Base-by-base conservation (phyloP, 2,797 vertebrate genomes). In the Cirrhinus mrigala region DNA sequence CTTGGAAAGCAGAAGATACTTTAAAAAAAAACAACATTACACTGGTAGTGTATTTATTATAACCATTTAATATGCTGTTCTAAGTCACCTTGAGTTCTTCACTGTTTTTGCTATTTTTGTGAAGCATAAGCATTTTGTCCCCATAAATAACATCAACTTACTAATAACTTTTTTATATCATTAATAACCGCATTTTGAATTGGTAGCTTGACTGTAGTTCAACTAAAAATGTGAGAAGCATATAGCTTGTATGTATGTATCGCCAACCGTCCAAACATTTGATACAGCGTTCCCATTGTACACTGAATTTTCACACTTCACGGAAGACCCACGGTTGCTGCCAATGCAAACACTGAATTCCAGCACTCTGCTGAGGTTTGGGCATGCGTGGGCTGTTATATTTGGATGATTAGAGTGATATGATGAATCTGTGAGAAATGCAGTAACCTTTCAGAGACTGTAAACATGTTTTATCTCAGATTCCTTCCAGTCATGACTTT, bases 321-420 rank as follows among this genome's bases (percentile, higher is more conserved):
- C 52, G 12, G 37, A 27, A 58, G 37, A 62, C 37, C 44, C 56
- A 64, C 18, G 1, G 9, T n/a, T 14, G 18, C 70, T 60, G 44
- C 81, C 54, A 83, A 16, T 20, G 62, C 54, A 83, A 75, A 50
- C 56, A 52, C 56, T 75, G 12, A 29, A 48, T 83, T 75, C 70
- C 56, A 50, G 44, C 4, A 0, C 16, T 15, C 44, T 37, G 70
- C 40, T 2, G 20, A 50, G 6, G 24, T 58, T 29, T 64, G 70
- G 54, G 44, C 27, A 64, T 74, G 70, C 4, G 44, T 52, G 40
- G 44, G 56, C 7, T 62, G 54, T 50, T 74, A n/a, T 52, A 10
- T 64, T 71, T 82, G 50, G 69, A 62, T 62, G 70, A 50, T 75
- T 11, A 27, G 40, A 50, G 11, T 0, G 5, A 50, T 27, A 46